phyloP scores from a whole-genome alignment of 2,888 invertebrate species.

The Melinopterus prodromus region DNA sequence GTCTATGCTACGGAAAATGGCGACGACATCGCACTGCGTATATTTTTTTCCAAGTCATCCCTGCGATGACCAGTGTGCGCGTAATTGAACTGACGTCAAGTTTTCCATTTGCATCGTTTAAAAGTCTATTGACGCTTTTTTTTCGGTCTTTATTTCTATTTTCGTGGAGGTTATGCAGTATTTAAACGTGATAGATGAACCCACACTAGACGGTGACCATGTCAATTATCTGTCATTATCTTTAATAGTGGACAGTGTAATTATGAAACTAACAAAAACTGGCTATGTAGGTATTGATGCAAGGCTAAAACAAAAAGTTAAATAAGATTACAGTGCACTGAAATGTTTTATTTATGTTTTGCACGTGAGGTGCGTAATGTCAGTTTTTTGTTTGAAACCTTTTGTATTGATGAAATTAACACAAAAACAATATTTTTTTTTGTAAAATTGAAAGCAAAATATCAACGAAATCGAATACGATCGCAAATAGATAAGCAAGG shows the following conservation, averaged over 20 bases:
- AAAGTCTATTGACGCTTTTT: neutral
- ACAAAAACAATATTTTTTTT: no score
- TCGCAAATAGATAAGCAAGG: no score
- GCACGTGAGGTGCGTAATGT: no score
- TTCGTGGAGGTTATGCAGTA: neutral
- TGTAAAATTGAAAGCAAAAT: no score
- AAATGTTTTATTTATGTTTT: neutral
- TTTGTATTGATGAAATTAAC: no score
- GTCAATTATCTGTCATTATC: neutral
- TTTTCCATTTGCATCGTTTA: neutral
- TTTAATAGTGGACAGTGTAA: neutral
- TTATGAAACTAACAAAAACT: constrained; percentile 4
- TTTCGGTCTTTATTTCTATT: neutral
- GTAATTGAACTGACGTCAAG: neutral
- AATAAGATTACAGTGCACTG: neutral
- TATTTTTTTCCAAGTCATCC: neutral
- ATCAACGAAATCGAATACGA: no score
- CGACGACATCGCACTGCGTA: neutral
- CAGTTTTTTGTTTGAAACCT: no score
- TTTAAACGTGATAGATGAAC: neutral
- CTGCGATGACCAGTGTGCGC: no score
- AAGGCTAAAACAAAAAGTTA: neutral
- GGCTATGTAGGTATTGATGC: neutral
- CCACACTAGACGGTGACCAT: neutral
- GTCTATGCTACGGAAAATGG: neutral